Conservation (phyloP, 2,888 invertebrate genomes). For the Pristionchus maxplancki region DNA sequence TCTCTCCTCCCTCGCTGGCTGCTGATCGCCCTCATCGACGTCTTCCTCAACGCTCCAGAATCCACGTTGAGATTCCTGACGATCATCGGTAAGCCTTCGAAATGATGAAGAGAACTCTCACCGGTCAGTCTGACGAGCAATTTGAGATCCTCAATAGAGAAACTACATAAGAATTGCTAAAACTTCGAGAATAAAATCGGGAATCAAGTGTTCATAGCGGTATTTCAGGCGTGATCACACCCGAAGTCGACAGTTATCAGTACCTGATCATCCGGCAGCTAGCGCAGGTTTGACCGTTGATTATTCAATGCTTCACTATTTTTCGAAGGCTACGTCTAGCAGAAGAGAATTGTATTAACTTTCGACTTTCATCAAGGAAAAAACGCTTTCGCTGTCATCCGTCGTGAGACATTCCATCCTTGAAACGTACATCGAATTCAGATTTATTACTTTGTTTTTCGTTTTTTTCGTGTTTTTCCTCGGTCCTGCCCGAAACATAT, state of each 20-base stretch:
- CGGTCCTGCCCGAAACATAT: too few species aligned
- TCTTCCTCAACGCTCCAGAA: constrained; percentile 65
- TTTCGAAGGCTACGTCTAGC: too few species aligned
- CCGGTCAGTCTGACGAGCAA: too few species aligned
- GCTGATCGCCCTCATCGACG: constrained; percentile 64
- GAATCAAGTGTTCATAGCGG: too few species aligned
- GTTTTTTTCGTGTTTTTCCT: too few species aligned
- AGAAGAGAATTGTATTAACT: too few species aligned
- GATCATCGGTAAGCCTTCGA: constrained; percentile 52
- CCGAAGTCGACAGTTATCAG: constrained; percentile 20
- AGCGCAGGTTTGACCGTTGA: constrained; percentile 35
- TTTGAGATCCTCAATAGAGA: too few species aligned
- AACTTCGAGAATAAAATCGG: too few species aligned
- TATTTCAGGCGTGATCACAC: constrained; percentile 50
- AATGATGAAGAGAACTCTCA: too few species aligned
- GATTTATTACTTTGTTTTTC: neutral
- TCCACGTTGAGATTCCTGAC: constrained; percentile 62
- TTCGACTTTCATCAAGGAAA: too few species aligned
- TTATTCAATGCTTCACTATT: neutral
- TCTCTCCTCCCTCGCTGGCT: constrained; percentile 62
- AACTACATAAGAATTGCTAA: too few species aligned
- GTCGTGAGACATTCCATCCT: neutral
- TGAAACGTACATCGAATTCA: neutral
- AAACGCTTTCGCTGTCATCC: too few species aligned
- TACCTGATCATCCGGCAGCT: constrained; percentile 31